phyloP scores from a whole-genome alignment of 2,113 vertebrate species.

The Tichodroma muraria region DNA sequence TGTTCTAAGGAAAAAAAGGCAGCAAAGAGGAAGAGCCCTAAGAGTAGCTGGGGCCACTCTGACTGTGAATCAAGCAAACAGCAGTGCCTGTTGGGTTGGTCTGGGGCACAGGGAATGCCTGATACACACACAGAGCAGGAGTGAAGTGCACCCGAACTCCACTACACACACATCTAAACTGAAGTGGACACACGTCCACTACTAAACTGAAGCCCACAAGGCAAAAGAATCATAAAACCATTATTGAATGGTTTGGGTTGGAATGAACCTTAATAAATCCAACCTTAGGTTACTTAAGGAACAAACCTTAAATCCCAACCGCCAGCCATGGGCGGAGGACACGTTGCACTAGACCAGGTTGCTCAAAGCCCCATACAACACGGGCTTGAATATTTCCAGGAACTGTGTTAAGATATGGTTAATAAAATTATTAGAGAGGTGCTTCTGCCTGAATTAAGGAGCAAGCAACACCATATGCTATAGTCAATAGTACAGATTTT shows the following conservation, averaged over 20 bases:
- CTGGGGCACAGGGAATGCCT: background rate
- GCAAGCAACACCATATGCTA: background rate
- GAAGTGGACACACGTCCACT: too few species aligned
- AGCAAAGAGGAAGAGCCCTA: background rate
- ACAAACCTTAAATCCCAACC: background rate
- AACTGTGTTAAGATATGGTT: background rate
- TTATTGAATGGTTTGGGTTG: background rate
- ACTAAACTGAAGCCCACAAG: background rate
- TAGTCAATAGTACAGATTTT: background rate
- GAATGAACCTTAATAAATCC: background rate
- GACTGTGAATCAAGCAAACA: background rate
- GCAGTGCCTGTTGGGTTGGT: background rate
- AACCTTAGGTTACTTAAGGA: too few species aligned
- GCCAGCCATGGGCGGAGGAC: background rate
- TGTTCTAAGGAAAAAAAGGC: background rate
- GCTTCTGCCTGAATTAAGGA: background rate
- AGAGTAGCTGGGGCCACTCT: background rate
- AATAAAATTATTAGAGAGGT: background rate
- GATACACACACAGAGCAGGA: background rate
- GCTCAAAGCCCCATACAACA: background rate
- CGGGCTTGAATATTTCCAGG: background rate
- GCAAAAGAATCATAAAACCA: background rate
- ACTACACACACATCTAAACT: background rate
- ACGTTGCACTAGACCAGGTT: background rate
- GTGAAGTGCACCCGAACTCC: background rate